Base-by-base conservation (phyloP, 2,888 invertebrate genomes). In the Rhingia campestris region DNA sequence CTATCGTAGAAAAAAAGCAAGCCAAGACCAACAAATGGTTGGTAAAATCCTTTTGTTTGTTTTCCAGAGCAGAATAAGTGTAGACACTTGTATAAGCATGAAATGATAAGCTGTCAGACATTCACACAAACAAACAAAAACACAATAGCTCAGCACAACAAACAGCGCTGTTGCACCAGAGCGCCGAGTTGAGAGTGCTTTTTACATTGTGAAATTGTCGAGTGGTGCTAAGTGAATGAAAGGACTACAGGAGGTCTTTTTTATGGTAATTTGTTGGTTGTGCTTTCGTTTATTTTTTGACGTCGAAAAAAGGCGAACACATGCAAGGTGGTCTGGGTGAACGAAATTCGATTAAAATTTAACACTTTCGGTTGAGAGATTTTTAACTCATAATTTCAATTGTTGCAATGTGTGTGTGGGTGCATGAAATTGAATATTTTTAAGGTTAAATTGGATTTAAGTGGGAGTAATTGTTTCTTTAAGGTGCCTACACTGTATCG, bases 91-190 rank as follows among this genome's bases (percentile, higher is more conserved):
- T 37, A 70, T 49, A 58, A 70, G 43, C 81, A 82, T 82, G 66
- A 76, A 72, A 76, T 81, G 75, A 72, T 81, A 81, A 76, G 72
- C 72, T 66, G 66, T 67, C 70, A 72, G 41, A 67, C 66, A 56
- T 51, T 75, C 39, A 53, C 53, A 53, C 61, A 72, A 66, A 72
- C 72, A 61, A 59, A 66, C 54, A 22, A 22, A 64, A 64, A 63
- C 51, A 70, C 63, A 53, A 54, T 54, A 35, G 49, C 41, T n/a
- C 58, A 33, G 33, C 39, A 12, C 39, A 12, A 30, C n/a, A 59
- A 53, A 37, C 69, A 81, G 32, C 76, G 76, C 66, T 81, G 81
- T 81, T 81, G 75, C 70, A 47, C 30, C 35, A n/a, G 4, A 39
- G 22, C 35, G 10, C 4, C 14, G 4, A 37, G 33, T 12, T 30